phyloP scores from a whole-genome alignment of 2,888 invertebrate species.

The Aleiodes leptofemur region DNA sequence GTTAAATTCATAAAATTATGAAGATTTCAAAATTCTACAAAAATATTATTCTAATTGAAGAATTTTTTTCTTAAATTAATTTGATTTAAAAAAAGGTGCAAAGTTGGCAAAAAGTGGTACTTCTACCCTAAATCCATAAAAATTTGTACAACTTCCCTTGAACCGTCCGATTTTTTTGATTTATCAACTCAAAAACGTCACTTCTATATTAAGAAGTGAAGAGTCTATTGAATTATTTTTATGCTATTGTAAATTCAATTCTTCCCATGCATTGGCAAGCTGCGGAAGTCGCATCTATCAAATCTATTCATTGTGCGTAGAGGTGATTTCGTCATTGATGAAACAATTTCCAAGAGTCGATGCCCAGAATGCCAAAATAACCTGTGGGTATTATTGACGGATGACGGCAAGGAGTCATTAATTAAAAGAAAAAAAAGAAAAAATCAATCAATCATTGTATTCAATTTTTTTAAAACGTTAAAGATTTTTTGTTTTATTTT shows the following conservation, averaged over 20 bases:
- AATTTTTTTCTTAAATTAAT: background rate
- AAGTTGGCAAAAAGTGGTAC: too few species aligned
- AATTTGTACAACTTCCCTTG: background rate
- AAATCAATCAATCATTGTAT: too few species aligned
- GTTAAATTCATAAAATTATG: too few species aligned
- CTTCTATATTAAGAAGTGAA: constrained; percentile 1
- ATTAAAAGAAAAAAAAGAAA: too few species aligned
- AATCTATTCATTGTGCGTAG: background rate
- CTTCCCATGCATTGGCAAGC: constrained; percentile 9
- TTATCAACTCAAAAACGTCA: background rate
- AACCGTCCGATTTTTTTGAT: background rate
- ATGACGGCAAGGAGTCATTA: background rate
- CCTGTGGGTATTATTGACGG: constrained; percentile 8
- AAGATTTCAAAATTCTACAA: too few species aligned
- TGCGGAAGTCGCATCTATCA: constrained; percentile 19
- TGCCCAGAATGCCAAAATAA: constrained; percentile 11
- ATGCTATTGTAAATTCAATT: background rate
- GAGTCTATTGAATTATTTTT: background rate
- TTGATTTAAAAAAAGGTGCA: too few species aligned
- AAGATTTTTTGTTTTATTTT: too few species aligned
- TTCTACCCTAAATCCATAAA: background rate
- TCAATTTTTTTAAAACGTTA: too few species aligned
- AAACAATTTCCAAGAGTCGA: background rate
- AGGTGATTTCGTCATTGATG: constrained; percentile 1
- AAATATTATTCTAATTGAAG: too few species aligned